Conservation (phyloP, 2,888 invertebrate species). For the Cryptophagus acutangulus region DNA sequence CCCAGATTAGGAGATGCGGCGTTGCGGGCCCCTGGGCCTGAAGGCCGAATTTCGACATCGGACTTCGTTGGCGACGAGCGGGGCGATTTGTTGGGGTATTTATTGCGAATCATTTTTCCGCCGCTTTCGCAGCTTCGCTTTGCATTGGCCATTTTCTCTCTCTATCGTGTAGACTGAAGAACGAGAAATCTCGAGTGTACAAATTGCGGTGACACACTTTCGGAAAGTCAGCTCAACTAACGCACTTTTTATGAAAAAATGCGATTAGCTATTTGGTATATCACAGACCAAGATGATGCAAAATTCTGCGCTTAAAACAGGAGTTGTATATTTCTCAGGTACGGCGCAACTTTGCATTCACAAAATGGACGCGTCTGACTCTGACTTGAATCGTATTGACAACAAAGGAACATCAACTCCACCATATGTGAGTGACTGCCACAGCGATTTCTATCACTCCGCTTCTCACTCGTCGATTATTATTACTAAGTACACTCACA, state of each 20-base stretch:
- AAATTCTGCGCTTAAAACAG: slow-evolving; percentile 42
- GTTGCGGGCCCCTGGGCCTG: not conserved
- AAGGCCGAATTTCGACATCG: slow-evolving; percentile 6
- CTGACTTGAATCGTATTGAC: slow-evolving; percentile 30
- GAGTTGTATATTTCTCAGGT: slow-evolving; percentile 17
- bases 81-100: slow-evolving; percentile 13
- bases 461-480: slow-evolving; percentile 14
- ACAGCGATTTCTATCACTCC: slow-evolving; percentile 18
- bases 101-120: slow-evolving; percentile 23
- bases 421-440: slow-evolving; percentile 30
- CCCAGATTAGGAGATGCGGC: not conserved
- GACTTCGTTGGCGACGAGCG: slow-evolving; percentile 12
- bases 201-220: slow-evolving; percentile 10
- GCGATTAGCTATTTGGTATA: slow-evolving; percentile 25
- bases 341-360: slow-evolving; percentile 40
- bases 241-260: slow-evolving; percentile 3
- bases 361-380: slow-evolving; percentile 48
- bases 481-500: slow-evolving; percentile 17
- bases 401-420: slow-evolving; percentile 41
- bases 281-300: slow-evolving; percentile 42
- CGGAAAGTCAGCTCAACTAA: slow-evolving; percentile 2
- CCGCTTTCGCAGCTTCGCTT: slow-evolving; percentile 37
- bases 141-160: slow-evolving; percentile 35
- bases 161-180: not conserved
- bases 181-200: too few species aligned